Base-by-base conservation (phyloP, 2,888 invertebrate genomes). In the Thymelicus sylvestris region DNA sequence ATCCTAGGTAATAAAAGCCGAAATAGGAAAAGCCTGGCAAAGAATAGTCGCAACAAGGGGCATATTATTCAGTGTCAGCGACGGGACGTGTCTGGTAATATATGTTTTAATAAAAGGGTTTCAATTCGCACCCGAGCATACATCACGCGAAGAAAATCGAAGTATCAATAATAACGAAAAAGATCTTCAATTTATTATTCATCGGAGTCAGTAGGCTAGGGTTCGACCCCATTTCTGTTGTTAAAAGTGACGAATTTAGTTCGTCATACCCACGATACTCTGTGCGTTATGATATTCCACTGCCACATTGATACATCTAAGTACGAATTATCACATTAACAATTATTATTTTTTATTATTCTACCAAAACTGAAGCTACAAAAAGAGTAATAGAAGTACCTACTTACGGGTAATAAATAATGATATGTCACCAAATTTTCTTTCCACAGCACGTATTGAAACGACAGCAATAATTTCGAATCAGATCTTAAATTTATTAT, bases 91-190 rank as follows among this genome's bases (percentile, higher is more conserved):
- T 86, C 85, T 83, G 81, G 83, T 92, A 92, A 93, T 93, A 92
- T 93, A 93, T 93, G 93, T 90, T 92, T 93, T 93, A 93, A 93
- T 93, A 93, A 93, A 93, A 93, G 91, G 91, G 90, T 91, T 91
- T 89, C 91, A 90, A 90, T 88, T 90, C 89, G 85, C 88, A 84
- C 87, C 88, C 86, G 86, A 85, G 86, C 90, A 88, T 92, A 90
- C 84, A 90, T 92, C 91, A 91, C 86, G 77, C 77, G 82, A 79
- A 85, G 84, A 88, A 86, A 85, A 87, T 89, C 90, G 80, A 86
- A 88, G 89, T 92, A 90, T 91, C 92, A 90, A 90, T 91, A 90
- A 90, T 90, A 91, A 87, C 87, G 86, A 82, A 85, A 88, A 90
- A 90, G 89, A 90, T 88, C 89, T 89, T 86, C 89, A 85, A 90